Evolutionary conservation across 2,797 vertebrate genomes (phyloP), one percentile per base, ranked within the genome.

Genomic region (Silurus aristotelis): DNA sequence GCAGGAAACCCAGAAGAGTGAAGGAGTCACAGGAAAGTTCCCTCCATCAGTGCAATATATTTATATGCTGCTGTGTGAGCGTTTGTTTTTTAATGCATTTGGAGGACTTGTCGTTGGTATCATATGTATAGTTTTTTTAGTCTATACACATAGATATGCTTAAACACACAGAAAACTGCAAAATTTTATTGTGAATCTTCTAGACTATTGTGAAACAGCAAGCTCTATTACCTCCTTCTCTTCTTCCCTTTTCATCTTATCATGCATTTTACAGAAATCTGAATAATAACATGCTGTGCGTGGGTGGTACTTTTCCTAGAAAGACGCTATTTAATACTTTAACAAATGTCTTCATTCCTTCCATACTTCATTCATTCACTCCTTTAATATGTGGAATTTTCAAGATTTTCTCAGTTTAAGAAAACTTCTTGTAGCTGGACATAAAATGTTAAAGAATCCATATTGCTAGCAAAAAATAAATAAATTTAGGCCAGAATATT

Each of bases 11-110:
- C 90, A 87, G 88, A 89, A 87, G 87, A 86, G 91, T 89, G 89
- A 91, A 90, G 84, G 86, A 92, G 90, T 91, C 86, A 86, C 76
- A 87, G 91, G 92, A 93, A 94, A 93, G 88, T 91, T 93, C 92
- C 92, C 93, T 91, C 91, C 63, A 86, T 92, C 88, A 1, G 90
- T 90, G 92, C 92, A 90, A 55, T 90, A 55, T 90, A 94, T 92
- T 89, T 68, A 22, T 72, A 66, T 19, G 22, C 84, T 86, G 76
- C 58, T 64, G 46, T 87, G 87, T 77, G 67, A 76, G 82, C 77
- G 48, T 76, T 81, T 55, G 56, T 68, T 84, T 72, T 70, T 79
- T 80, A 71, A 76, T 83, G 6, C 15, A 8, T 70, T 17, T 13
- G 15, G 77, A 80, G 55, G 68, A 27, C 25, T 38, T 15, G 25